These are phyloP conservation scores for Capreolus pygargus DNA, from an alignment of 2,113 vertebrate genomes.

Conservation along the genomic window DNA sequence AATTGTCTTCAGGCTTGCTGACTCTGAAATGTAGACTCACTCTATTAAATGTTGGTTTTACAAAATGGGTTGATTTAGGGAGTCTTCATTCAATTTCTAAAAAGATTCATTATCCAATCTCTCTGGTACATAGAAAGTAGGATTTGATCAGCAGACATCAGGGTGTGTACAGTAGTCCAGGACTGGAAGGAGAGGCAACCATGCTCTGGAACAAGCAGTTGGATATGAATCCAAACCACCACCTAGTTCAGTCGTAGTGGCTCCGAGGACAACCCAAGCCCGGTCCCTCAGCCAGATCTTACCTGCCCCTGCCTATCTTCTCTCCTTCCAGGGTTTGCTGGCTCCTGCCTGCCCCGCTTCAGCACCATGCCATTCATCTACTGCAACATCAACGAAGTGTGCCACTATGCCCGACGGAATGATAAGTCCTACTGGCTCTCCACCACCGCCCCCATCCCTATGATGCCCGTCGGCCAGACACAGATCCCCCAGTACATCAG, in stretches of 20 bases:
- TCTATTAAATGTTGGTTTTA: conserved; percentile 6
- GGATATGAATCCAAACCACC: not conserved
- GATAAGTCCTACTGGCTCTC: conserved; percentile 99
- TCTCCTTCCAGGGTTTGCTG: conserved; percentile 88
- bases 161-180: not conserved
- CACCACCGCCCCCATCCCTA: conserved; percentile 93
- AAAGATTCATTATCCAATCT: conserved; percentile 29
- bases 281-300: not conserved
- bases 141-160: not conserved
- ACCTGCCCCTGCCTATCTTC: not conserved
- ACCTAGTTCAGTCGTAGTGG: accelerated
- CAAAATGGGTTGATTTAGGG: conserved; percentile 38
- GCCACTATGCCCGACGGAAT: conserved; percentile 93
- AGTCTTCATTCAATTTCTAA: conserved; percentile 2
- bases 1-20: not conserved
- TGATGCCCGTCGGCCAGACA: conserved; percentile 90
- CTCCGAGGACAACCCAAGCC: not conserved
- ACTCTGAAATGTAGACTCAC: not conserved
- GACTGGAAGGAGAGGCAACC: not conserved
- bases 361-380: conserved; percentile 98
- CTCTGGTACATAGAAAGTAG: not conserved
- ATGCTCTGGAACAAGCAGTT: not conserved
- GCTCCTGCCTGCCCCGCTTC: conserved; percentile 94
- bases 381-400: conserved; percentile 93
- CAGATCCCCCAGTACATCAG: conserved; percentile 94